Percentiles rank a stretch among this genome's conserved stretches.
phyloP scores from a whole-genome alignment of 2,888 invertebrate genomes.

The Chouioia cunea region DNA sequence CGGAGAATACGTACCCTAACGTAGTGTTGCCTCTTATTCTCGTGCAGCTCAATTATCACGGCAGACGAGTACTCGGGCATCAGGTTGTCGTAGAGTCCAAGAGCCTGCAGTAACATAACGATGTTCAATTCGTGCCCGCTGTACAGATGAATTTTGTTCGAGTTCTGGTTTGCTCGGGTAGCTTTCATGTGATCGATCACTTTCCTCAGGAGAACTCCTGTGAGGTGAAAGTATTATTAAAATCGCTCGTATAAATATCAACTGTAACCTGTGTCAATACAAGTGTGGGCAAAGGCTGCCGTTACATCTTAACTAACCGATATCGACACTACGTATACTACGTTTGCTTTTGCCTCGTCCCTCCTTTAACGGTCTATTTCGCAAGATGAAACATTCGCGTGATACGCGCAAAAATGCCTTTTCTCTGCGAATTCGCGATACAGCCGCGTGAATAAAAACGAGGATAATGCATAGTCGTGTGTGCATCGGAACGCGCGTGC shows the following conservation, averaged over 20 bases:
- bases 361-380: too few relatives aligned
- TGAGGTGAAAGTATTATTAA: constrained; percentile 69
- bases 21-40: constrained; percentile 59
- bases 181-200: constrained; percentile 24
- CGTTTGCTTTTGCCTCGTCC: too few relatives aligned
- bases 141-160: constrained; percentile 36
- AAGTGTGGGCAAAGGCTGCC: too few relatives aligned
- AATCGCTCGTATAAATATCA: constrained; percentile 21
- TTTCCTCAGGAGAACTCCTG: constrained; percentile 27
- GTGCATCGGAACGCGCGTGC: too few relatives aligned
- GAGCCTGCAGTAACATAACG: constrained; percentile 71
- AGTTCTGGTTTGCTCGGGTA: background rate
- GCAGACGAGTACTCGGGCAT: constrained; percentile 73
- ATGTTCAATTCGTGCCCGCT: constrained; percentile 59
- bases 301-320: too few relatives aligned
- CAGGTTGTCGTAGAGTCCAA: constrained; percentile 71
- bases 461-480: too few relatives aligned
- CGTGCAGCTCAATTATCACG: constrained; percentile 71
- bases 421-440: too few relatives aligned
- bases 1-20: constrained; percentile 70
- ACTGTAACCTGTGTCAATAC: too few relatives aligned
- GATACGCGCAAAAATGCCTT: too few relatives aligned
- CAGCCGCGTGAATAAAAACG: too few relatives aligned
- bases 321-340: too few relatives aligned
- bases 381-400: too few relatives aligned